These are phyloP conservation scores for Kobus ellipsiprymnus DNA, from an alignment of 2,113 vertebrate species.

Conservation along the genomic window DNA sequence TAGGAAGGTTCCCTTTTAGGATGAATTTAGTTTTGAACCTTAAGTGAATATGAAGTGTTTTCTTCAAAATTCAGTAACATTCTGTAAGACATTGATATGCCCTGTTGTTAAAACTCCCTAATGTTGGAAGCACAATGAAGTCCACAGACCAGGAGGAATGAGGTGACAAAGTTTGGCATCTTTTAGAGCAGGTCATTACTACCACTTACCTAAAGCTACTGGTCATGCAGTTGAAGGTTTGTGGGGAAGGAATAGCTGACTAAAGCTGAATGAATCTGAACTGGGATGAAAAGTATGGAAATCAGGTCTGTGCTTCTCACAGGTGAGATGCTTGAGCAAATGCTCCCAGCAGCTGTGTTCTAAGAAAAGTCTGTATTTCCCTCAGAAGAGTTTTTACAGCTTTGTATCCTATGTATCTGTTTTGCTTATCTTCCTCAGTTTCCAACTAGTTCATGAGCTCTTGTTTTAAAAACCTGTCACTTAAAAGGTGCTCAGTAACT, in stretches of 20 bases:
- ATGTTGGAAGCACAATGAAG: background rate
- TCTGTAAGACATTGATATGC: background rate
- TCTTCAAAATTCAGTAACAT: background rate
- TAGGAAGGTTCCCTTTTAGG: background rate
- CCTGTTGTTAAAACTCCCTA: background rate
- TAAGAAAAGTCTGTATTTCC: background rate
- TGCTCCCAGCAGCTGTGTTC: background rate
- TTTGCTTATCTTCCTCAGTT: background rate
- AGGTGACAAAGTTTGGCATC: background rate
- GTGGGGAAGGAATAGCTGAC: background rate
- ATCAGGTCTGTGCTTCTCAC: background rate
- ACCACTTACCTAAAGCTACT: background rate
- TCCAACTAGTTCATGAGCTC: background rate
- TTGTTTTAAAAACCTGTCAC: background rate
- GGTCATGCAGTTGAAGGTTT: background rate
- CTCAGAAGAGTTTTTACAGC: background rate
- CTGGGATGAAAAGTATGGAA: background rate
- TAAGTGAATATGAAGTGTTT: background rate
- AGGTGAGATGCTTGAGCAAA: background rate
- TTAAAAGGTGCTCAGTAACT: background rate
- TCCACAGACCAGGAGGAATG: background rate
- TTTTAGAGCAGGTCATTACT: background rate
- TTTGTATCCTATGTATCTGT: background rate
- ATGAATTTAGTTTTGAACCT: background rate
- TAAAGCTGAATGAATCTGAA: background rate